phyloP scores from a whole-genome alignment of 2,797 vertebrate species.

The Emydoidea blandingii region DNA sequence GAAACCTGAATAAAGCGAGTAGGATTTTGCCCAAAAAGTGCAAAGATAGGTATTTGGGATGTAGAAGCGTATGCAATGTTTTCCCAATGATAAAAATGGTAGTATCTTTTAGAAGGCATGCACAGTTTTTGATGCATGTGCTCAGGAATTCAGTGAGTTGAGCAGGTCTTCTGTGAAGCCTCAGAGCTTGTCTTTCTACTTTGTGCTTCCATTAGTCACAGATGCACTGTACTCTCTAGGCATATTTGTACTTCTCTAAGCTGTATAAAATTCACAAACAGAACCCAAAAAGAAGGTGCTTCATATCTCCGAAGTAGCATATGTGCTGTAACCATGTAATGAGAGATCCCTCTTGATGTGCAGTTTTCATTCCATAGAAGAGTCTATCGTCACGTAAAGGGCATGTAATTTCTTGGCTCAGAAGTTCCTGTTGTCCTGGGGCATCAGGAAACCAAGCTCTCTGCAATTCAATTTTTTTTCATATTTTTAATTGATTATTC shows the following conservation, averaged over 20 bases:
- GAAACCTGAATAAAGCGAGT: neutral
- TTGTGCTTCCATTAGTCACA: constrained; percentile 55
- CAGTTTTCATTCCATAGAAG: constrained; percentile 15
- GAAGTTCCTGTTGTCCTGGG: constrained; percentile 34
- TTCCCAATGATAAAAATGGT: neutral
- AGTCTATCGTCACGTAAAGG: constrained; percentile 34
- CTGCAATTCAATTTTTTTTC: neutral
- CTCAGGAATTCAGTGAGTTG: neutral
- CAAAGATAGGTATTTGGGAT: neutral
- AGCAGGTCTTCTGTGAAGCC: constrained; percentile 5
- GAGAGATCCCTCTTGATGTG: constrained; percentile 18
- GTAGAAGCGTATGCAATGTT: accelerated
- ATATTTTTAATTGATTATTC: constrained; percentile 42
- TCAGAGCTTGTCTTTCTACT: constrained; percentile 29
- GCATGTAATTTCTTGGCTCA: constrained; percentile 40
- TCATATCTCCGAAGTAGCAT: constrained; percentile 8
- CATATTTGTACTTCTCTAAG: constrained; percentile 25
- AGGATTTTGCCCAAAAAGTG: neutral
- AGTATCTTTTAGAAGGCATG: neutral
- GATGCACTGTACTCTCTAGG: constrained; percentile 33
- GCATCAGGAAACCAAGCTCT: constrained; percentile 32
- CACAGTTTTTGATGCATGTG: neutral
- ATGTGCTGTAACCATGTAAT: neutral
- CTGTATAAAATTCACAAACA: constrained; percentile 36
- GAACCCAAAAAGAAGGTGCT: constrained; percentile 2